A percentile compares a stretch with the other conserved stretches of the same genome.
These are phyloP conservation scores for Polymixis flavicincta DNA, from an alignment of 2,888 invertebrate genomes.

Conservation along the genomic window DNA sequence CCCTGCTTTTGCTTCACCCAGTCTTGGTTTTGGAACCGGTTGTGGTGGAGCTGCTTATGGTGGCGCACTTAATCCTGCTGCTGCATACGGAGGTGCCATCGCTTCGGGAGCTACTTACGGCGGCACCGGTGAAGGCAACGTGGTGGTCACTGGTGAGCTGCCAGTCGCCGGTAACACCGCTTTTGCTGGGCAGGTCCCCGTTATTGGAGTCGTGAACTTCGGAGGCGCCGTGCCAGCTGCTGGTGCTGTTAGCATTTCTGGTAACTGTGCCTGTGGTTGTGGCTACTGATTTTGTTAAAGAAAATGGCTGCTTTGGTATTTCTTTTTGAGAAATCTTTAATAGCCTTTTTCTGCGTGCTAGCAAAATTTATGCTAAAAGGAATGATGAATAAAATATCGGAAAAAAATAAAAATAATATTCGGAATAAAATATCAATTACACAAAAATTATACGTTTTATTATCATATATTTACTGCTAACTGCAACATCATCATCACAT, in stretches of 20 bases:
- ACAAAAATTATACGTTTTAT: background rate
- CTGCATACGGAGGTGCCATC: slow-evolving; percentile 18
- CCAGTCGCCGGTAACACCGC: slow-evolving; percentile 50
- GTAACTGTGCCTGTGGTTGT: slow-evolving; percentile 44
- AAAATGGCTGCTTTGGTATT: background rate
- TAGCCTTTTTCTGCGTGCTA: background rate
- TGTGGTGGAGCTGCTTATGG: slow-evolving; percentile 6
- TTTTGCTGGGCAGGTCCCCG: slow-evolving; percentile 64
- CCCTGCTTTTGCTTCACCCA: slow-evolving; percentile 2
- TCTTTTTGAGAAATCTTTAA: background rate
- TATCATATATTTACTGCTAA: background rate
- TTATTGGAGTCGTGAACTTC: slow-evolving; percentile 68
- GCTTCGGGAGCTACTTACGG: slow-evolving; percentile 23
- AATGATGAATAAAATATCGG: too few relatives aligned
- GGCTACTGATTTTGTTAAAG: background rate
- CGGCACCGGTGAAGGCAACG: slow-evolving; percentile 68
- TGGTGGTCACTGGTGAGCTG: slow-evolving; percentile 69
- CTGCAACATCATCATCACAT: too few relatives aligned
- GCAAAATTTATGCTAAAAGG: background rate
- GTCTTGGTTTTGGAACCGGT: slow-evolving; percentile 3
- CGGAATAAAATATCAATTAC: background rate
- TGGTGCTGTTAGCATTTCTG: slow-evolving; percentile 43
- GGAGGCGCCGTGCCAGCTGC: slow-evolving; percentile 33
- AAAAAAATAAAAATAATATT: too few relatives aligned
- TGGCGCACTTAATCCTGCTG: slow-evolving; percentile 21